A percentile compares a stretch with the other conserved stretches of the same genome.
Conservation (phyloP, 1,140 invertebrate genomes). For the Drosophila grimshawi region DNA sequence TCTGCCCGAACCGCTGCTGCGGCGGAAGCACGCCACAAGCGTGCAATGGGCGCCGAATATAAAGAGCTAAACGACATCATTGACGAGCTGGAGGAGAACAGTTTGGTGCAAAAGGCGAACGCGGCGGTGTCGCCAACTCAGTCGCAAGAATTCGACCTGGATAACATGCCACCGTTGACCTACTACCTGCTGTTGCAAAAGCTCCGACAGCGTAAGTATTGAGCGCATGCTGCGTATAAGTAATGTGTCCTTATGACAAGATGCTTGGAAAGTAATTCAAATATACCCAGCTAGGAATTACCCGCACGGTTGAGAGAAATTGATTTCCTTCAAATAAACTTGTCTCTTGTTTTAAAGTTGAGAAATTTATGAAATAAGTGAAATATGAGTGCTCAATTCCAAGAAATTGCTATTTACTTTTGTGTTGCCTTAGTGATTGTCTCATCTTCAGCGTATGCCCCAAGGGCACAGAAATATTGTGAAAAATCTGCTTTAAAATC, state of each 20-base stretch:
- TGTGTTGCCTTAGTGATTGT: not conserved
- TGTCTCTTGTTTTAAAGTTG: not conserved
- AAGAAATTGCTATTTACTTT: not conserved
- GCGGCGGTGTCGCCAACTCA: constrained; percentile 36
- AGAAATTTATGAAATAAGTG: not conserved
- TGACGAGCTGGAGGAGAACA: constrained; percentile 78
- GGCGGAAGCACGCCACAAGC: constrained; percentile 68
- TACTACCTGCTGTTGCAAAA: constrained; percentile 79
- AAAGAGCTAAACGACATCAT: constrained; percentile 78
- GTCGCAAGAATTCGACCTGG: constrained; percentile 74
- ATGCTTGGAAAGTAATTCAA: not conserved
- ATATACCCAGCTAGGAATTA: not conserved
- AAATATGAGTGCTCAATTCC: not conserved
- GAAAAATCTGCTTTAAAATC: no score
- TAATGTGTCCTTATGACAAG: constrained; percentile 30
- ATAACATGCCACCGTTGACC: constrained; percentile 76
- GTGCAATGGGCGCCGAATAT: constrained; percentile 75
- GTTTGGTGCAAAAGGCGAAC: constrained; percentile 56
- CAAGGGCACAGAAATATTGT: no score
- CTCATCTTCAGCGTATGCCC: no score
- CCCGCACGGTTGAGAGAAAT: constrained; percentile 7
- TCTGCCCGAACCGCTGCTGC: constrained; percentile 24
- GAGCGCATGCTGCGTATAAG: constrained; percentile 50
- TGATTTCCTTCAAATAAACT: constrained; percentile 12
- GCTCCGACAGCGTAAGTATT: constrained; percentile 71